Evolutionary conservation across 2,888 invertebrate species (phyloP).

Genomic region (Thumatha senex): DNA sequence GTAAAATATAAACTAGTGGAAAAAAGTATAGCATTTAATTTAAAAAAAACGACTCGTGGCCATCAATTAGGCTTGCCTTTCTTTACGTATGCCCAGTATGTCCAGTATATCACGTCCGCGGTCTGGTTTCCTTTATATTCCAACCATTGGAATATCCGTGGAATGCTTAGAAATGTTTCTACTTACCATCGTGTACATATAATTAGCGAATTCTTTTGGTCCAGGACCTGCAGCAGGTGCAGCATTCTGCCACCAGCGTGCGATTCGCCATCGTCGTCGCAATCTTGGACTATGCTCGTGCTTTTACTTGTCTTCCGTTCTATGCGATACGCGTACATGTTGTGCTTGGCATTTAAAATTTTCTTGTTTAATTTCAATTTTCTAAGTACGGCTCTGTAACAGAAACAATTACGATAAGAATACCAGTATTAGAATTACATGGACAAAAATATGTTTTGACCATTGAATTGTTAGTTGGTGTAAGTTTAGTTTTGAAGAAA

Average conservation of each 20-base stretch:
- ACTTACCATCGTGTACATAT: constrained; percentile 88
- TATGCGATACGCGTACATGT: constrained; percentile 89
- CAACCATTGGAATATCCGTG: too few species aligned
- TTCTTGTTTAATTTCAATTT: constrained; percentile 87
- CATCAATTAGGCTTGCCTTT: too few species aligned
- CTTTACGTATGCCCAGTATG: too few species aligned
- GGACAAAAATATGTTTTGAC: too few species aligned
- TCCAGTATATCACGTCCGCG: too few species aligned
- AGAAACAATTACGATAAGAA: background rate
- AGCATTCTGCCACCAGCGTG: constrained; percentile 91
- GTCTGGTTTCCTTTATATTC: too few species aligned
- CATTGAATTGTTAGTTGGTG: too few species aligned
- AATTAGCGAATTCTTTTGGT: constrained; percentile 88
- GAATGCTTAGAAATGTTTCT: too few species aligned
- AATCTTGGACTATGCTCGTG: constrained; percentile 83
- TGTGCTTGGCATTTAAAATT: constrained; percentile 91
- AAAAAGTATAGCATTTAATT: too few species aligned
- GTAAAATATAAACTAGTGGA: too few species aligned
- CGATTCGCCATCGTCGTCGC: constrained; percentile 93
- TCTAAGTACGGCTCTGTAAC: constrained; percentile 80
- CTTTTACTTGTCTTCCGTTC: constrained; percentile 48
- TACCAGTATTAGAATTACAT: background rate
- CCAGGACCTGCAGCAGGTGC: constrained; percentile 89
- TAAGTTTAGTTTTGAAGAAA: too few species aligned
- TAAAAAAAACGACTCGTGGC: too few species aligned